phyloP scores from a whole-genome alignment of 2,113 vertebrate genomes.

The Aramus guarauna region DNA sequence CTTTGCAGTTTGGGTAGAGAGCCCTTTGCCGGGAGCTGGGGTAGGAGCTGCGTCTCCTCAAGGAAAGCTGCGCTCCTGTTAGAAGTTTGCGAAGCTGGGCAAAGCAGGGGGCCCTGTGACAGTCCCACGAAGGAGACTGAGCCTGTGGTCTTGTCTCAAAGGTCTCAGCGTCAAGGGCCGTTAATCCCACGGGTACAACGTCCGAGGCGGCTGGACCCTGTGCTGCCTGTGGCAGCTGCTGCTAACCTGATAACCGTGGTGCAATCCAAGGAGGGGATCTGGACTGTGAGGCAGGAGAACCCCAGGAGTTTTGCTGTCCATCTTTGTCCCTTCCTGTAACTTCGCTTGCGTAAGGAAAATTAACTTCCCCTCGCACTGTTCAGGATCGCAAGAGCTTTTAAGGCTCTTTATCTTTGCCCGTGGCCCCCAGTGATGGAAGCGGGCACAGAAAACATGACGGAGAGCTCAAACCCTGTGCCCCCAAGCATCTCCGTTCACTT shows the following conservation, averaged over 20 bases:
- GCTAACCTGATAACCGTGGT: rapidly evolving
- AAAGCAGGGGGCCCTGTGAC: rapidly evolving
- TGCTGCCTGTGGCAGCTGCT: rapidly evolving
- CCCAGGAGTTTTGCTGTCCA: background rate
- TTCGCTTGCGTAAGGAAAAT: background rate
- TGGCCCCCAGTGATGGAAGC: background rate
- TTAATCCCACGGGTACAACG: background rate
- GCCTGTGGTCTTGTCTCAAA: background rate
- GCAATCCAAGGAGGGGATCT: background rate
- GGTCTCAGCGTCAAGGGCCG: background rate
- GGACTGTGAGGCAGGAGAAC: background rate
- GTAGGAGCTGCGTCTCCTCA: background rate
- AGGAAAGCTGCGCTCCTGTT: background rate
- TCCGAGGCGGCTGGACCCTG: rapidly evolving
- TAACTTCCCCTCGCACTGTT: background rate
- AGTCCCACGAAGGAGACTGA: rapidly evolving
- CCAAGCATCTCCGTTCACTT: rapidly evolving
- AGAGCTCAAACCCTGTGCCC: background rate
- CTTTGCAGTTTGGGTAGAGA: rapidly evolving
- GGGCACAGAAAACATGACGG: rapidly evolving
- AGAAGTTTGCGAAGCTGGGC: background rate
- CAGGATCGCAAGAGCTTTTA: background rate
- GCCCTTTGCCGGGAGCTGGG: background rate
- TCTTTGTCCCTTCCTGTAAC: conserved; percentile 8
- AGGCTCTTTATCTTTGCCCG: background rate